A percentile compares a stretch with the other conserved stretches of the same genome.
phyloP scores from a whole-genome alignment of 2,888 invertebrate species.

The Malthinus seriepunctatus region DNA sequence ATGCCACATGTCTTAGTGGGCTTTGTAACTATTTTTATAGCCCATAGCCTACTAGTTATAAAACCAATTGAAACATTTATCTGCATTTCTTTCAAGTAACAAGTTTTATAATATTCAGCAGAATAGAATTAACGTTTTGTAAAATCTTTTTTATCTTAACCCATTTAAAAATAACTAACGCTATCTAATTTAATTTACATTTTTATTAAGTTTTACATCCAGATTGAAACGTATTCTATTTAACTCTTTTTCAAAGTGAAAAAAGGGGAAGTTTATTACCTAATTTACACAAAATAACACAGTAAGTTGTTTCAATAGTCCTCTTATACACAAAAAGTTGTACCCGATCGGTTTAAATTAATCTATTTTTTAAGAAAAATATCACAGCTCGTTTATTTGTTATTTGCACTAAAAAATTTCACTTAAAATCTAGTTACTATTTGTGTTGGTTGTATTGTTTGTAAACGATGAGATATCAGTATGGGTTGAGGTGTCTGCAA shows the following conservation, averaged over 20 bases:
- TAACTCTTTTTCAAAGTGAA: neutral
- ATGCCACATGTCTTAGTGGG: too few relatives aligned
- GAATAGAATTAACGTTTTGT: conserved; percentile 1
- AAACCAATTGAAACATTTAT: neutral
- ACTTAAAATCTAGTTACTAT: conserved; percentile 3
- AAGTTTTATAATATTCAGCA: neutral
- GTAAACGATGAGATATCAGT: neutral
- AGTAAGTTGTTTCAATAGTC: neutral
- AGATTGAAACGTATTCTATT: conserved; percentile 6
- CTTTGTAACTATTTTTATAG: too few relatives aligned
- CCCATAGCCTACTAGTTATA: too few relatives aligned
- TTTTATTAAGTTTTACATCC: conserved; percentile 5
- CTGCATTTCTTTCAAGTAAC: neutral
- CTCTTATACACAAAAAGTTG: neutral
- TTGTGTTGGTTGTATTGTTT: neutral
- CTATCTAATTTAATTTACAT: conserved; percentile 8
- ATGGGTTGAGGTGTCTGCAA: neutral
- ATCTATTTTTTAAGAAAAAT: neutral
- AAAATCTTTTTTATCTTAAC: conserved; percentile 2
- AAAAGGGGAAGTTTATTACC: conserved; percentile 5
- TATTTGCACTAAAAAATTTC: neutral
- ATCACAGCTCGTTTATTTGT: conserved; percentile 1
- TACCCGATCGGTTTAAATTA: neutral
- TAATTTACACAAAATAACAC: conserved; percentile 2
- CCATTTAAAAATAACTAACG: conserved; percentile 3